Base-by-base conservation (phyloP, 2,113 vertebrate species). In the Tamias sibiricus region DNA sequence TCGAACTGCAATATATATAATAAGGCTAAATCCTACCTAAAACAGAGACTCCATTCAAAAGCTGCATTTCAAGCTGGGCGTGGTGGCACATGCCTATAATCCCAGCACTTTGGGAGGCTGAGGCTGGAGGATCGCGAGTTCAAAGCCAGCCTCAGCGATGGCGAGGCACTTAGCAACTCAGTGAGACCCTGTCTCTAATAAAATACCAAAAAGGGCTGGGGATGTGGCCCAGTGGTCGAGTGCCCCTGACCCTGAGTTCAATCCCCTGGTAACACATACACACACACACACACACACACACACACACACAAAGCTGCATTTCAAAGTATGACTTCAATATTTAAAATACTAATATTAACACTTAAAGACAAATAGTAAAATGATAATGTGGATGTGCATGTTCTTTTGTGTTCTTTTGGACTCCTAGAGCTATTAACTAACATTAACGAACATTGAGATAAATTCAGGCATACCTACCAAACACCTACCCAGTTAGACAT, bases 241-340 rank as follows among this genome's bases (percentile, higher is more conserved):
- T n/a, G n/a, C n/a, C n/a, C n/a, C n/a, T n/a, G n/a, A n/a, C n/a
- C n/a, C n/a, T n/a, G n/a, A n/a, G n/a, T n/a, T n/a, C n/a, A n/a
- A n/a, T n/a, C n/a, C n/a, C n/a, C n/a, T n/a, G n/a, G n/a, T n/a
- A n/a, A n/a, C n/a, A n/a, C n/a, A n/a, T n/a, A n/a, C n/a, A n/a
- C n/a, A n/a, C n/a, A n/a, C n/a, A n/a, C n/a, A n/a, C n/a, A n/a
- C n/a, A n/a, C n/a, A n/a, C n/a, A n/a, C n/a, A n/a, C n/a, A n/a
- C n/a, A n/a, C n/a, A n/a, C n/a, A n/a, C n/a, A n/a, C n/a, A 75
- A 40, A 80, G 90, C 62, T 87, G 44, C 47, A 92, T 86, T 95
- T 52, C 26, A 79, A 83, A 87, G n/a, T 8, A 57, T 57, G 54
- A 57, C 20, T 8, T 57, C 20, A 19, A 54, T 24, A 57, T 57